Evolutionary conservation across 2,113 vertebrate genomes (phyloP), one percentile per base, ranked within the genome.

Genomic region (Gobius niger): DNA sequence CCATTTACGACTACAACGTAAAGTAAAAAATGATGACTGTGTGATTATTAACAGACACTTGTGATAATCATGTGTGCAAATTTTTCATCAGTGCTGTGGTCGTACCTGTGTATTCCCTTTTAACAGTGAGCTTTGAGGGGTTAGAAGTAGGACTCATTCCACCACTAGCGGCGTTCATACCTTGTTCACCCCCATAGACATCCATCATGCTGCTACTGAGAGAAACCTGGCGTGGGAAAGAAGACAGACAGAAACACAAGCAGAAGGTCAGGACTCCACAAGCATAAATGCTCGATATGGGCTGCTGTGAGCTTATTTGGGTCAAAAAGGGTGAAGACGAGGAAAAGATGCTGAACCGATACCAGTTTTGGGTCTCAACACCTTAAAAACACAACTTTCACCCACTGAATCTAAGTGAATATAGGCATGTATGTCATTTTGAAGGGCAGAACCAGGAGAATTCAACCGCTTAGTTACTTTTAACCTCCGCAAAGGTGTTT

Each of bases 31-130:
- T n/a, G 41, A 3, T 9, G n/a, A 60, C 8, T n/a, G 13, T n/a
- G 13, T 44, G 6, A 60, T 34, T 34, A 34, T 34, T 34, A 34
- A 34, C 24, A 34, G 24, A 34, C 3, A 3, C 24, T 34, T 34
- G 24, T 34, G 24, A 34, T 34, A 34, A 34, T 34, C 24, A 50
- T 14, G 47, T 13, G 47, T 50, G 47, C 15, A 50, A 50, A 50
- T 50, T 68, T 81, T 80, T 65, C 72, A 69, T 88, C 70, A 72
- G 3, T 10, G 57, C 83, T 84, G 75, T 76, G 84, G 78, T 86
- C 89, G 73, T 96, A 96, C 95, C 95, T 96, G 95, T 88, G 85
- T 93, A 91, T 93, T 98, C 95, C 90, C 91, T 96, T 94, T 97
- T 97, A 81, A 95, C 92, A 86, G 93, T 94, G 82, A 95, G 90